Evolutionary conservation across 1,140 invertebrate species (phyloP), one percentile per base, ranked within the genome.

Genomic region (Zaprionus kolodkinae): DNA sequence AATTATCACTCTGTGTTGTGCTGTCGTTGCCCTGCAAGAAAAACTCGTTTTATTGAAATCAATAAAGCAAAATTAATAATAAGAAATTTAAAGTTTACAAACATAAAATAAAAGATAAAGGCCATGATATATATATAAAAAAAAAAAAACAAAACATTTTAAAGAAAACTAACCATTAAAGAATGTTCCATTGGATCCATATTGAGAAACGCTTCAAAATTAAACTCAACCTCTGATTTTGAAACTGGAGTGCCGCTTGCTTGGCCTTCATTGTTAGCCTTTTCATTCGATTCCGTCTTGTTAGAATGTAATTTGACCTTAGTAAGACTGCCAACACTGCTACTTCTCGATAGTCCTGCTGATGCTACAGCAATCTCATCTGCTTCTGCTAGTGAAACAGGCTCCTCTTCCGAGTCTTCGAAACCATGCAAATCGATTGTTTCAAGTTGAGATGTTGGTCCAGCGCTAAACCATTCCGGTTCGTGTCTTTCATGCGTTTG

Each of bases 381-480:
- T n/a, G 17, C 17, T 3, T 76, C 57, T 6, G 59, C 13, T 7
- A 52, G 27, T 3, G 94, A 48, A 13, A 21, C 15, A 48, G 45
- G 94, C 93, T 94, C 91, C 93, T 76, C 70, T 21, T 90, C 91
- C 5, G 70, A 91, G 78, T 97, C 96, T 50, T 98, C 97, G 93
- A 99, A 99, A 6, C 98, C 98, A 64, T 96, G 95, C 57, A 99
- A 93, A 92, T 99, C 98, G 69, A 99, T 99, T n/a, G 96, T 98
- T 78, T 99, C 98, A 76, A 96, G 94, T 85, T 98, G 97, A 55
- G 97, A 98, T 59, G 96, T 96, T 35, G 97, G 97, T 38, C 97
- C 97, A 57, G 95, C 96, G 88, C 96, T 97, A 90, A 97, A 97
- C 95, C 95, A 96, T 79, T 96, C 95, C 0, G 95, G 95, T 78